Base-by-base conservation (phyloP, 1,140 invertebrate species). In the Nomia melanderi region DNA sequence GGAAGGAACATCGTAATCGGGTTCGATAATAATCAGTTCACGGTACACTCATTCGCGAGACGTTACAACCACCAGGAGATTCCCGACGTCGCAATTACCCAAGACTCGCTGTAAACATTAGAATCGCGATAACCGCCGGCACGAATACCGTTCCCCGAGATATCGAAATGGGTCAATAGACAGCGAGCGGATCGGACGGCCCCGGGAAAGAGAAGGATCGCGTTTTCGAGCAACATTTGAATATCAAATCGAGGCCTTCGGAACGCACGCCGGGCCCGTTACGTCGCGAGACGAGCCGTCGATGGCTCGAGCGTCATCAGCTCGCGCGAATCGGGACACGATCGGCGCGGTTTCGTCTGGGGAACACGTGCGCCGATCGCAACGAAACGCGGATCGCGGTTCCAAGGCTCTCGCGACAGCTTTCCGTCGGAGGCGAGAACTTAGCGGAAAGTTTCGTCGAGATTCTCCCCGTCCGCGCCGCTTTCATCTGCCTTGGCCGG, bases 401-500 rank as follows among this genome's bases (percentile, higher is more conserved):
- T n/a, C n/a, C n/a, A n/a, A n/a, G n/a, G n/a, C n/a, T n/a, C n/a
- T n/a, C n/a, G n/a, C n/a, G n/a, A 39, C 36, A 44, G 20, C 41
- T 44, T 44, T 62, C 53, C 65, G 78, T n/a, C 2, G 50, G 8
- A 36, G 33, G 8, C 33, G 33, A 8, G n/a, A n/a, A 50, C 20
- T n/a, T 20, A 17, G 20, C 20, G 47, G 20, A 50, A 50, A n/a
- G 47, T 50, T n/a, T n/a, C 5, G 44, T 7, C 1, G 17, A 17
- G 44, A n/a, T n/a, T 47, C 20, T 47, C 20, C 6, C 6, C 47
- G n/a, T 17, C 20, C 47, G 5, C 47, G 47, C 17, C 54, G 69
- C 82, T 83, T 84, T 78, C 82, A 77, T 83, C 77, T 59, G 64
- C 67, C 77, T 87, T 89, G 88, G 86, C 63, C 12, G 1, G n/a